Percentiles rank a stretch among this genome's conserved stretches.
Evolutionary conservation across 2,888 invertebrate species (phyloP).

Genomic region (Meiosimyza platycephala): DNA sequence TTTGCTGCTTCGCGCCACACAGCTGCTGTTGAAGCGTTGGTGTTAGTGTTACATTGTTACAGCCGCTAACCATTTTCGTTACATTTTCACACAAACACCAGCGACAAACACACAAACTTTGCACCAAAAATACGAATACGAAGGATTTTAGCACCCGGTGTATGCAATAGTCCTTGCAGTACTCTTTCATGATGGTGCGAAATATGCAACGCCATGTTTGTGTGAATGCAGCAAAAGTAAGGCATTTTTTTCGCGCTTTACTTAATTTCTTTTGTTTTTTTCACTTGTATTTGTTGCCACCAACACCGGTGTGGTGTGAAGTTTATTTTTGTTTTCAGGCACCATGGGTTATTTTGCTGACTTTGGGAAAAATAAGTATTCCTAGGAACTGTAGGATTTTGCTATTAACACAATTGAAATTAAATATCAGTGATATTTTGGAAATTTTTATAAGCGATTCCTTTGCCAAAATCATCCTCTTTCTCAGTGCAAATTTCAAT

Average conservation of each 20-base stretch:
- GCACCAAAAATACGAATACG: slow-evolving; percentile 12
- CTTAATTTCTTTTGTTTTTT: slow-evolving; percentile 7
- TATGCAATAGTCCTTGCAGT: slow-evolving; percentile 30
- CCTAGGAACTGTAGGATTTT: too few relatives aligned
- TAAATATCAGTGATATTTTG: too few relatives aligned
- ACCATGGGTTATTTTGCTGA: too few relatives aligned
- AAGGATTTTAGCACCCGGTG: slow-evolving; percentile 29
- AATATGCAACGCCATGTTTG: slow-evolving; percentile 4
- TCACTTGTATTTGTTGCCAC: slow-evolving; percentile 3
- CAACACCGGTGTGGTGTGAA: background rate
- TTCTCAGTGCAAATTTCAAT: too few relatives aligned
- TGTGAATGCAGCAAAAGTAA: slow-evolving; percentile 19
- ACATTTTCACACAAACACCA: slow-evolving; percentile 16
- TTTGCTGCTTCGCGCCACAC: background rate
- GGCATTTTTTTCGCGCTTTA: background rate
- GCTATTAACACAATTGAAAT: too few relatives aligned
- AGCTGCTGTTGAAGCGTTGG: background rate
- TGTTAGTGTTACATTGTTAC: background rate
- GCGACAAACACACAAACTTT: slow-evolving; percentile 3
- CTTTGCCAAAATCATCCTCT: too few relatives aligned
- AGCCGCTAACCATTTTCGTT: background rate
- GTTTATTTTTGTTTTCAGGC: background rate
- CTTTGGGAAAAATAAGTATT: too few relatives aligned
- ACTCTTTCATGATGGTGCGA: slow-evolving; percentile 21
- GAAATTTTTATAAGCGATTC: too few relatives aligned